Conservation (phyloP, 2,888 invertebrate genomes). For the Drosophila vallismaia region DNA sequence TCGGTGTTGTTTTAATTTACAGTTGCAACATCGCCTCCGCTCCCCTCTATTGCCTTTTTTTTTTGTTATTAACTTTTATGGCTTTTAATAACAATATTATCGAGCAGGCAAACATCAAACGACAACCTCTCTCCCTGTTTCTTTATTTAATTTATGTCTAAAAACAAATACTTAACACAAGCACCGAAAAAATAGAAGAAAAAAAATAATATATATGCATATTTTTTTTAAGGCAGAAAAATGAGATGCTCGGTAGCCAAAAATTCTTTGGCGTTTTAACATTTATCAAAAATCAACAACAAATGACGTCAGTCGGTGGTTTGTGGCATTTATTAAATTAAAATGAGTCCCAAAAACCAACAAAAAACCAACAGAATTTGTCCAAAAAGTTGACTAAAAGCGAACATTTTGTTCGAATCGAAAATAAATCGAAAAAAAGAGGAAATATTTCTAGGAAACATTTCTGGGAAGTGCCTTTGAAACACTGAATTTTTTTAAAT, state of each 20-base stretch:
- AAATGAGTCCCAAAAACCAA: conserved; percentile 44
- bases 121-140: conserved; percentile 8
- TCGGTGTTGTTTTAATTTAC: conserved; percentile 78
- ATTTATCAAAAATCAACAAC: conserved; percentile 59
- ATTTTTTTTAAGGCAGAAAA: conserved; percentile 55
- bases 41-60: conserved; percentile 4
- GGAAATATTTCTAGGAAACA: conserved; percentile 20
- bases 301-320: conserved; percentile 73
- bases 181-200: background rate
- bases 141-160: conserved; percentile 46
- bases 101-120: conserved; percentile 43
- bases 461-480: conserved; percentile 1
- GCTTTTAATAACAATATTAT: conserved; percentile 45
- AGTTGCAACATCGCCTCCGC: conserved; percentile 56
- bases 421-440: no score
- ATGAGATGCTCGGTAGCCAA: conserved; percentile 42
- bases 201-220: conserved; percentile 46
- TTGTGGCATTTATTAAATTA: conserved; percentile 54
- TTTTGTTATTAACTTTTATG: conserved; percentile 39
- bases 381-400: conserved; percentile 31
- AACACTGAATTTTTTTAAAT: no score
- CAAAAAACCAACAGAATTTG: conserved; percentile 31
- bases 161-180: conserved; percentile 44
- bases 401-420: no score
- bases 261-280: conserved; percentile 52